Percentiles rank a stretch among this genome's conserved stretches.
Conservation (phyloP, 1,140 invertebrate species). For the Pectinophora gossypiella region DNA sequence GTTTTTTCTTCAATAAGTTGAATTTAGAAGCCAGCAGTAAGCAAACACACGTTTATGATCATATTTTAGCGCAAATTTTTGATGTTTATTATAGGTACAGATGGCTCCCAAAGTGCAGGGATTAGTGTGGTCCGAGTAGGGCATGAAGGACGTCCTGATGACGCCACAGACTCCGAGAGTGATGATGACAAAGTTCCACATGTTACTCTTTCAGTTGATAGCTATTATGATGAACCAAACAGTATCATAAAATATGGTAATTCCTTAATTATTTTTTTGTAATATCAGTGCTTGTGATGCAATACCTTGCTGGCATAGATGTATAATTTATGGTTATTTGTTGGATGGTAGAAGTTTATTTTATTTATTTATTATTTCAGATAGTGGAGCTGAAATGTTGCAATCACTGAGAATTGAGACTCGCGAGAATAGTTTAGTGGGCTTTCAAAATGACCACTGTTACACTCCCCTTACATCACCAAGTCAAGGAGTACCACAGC, state of each 20-base stretch:
- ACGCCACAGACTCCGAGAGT: constrained; percentile 67
- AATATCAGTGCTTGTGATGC: too few relatives aligned
- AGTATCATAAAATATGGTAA: constrained; percentile 71
- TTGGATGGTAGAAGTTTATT: too few relatives aligned
- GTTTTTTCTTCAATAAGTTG: too few relatives aligned
- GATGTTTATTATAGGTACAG: constrained; percentile 40
- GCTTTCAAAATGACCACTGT: constrained; percentile 81
- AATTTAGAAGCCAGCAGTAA: too few relatives aligned
- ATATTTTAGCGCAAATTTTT: too few relatives aligned
- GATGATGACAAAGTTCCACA: constrained; percentile 68
- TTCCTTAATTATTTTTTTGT: too few relatives aligned
- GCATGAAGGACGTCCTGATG: constrained; percentile 65
- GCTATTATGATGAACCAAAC: constrained; percentile 67
- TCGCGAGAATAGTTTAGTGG: constrained; percentile 67
- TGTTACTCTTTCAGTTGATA: constrained; percentile 65
- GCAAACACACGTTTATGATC: too few relatives aligned
- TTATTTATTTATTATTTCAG: constrained; percentile 33
- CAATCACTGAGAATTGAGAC: constrained; percentile 70
- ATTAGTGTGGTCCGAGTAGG: constrained; percentile 68
- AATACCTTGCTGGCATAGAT: not conserved
- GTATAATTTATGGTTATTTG: too few relatives aligned
- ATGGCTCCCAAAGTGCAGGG: constrained; percentile 62
- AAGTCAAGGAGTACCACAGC: constrained; percentile 59
- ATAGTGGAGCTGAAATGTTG: constrained; percentile 73
- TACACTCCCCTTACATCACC: constrained; percentile 79